Evolutionary conservation across 2,797 vertebrate genomes (phyloP).

Genomic region (Ispidina picta): DNA sequence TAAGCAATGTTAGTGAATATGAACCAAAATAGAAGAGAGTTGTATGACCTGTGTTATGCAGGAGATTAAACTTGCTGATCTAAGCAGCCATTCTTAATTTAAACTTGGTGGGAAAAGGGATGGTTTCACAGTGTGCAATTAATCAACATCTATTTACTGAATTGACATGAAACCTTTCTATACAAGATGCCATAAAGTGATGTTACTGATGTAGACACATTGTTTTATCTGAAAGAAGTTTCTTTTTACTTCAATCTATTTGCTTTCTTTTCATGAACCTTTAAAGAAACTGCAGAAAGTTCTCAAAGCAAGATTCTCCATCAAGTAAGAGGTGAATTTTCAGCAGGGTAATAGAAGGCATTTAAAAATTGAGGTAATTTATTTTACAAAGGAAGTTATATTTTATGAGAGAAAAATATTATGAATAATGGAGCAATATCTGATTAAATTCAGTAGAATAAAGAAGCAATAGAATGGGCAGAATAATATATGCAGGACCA

Average conservation of each 20-base stretch:
- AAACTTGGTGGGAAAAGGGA: slow-evolving; percentile 1
- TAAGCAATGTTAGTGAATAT: background rate
- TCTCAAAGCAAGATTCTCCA: background rate
- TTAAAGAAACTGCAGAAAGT: background rate
- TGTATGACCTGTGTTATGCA: background rate
- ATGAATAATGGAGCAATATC: background rate
- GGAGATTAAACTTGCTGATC: slow-evolving; percentile 17
- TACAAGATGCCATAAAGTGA: background rate
- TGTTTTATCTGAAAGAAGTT: background rate
- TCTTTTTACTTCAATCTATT: background rate
- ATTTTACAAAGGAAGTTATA: background rate
- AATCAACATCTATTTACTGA: slow-evolving; percentile 26
- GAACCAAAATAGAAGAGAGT: background rate
- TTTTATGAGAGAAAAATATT: background rate
- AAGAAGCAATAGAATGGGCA: background rate
- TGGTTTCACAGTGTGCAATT: background rate
- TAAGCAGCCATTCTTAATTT: slow-evolving; percentile 19
- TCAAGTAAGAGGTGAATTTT: background rate
- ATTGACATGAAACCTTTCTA: background rate
- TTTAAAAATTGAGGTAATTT: background rate
- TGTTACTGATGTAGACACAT: background rate
- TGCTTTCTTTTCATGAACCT: background rate
- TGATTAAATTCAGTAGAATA: background rate
- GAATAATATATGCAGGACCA: background rate
- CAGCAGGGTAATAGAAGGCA: background rate